Evolutionary conservation across 2,797 vertebrate genomes (phyloP).

Genomic region (Toxotes lorentzi): DNA sequence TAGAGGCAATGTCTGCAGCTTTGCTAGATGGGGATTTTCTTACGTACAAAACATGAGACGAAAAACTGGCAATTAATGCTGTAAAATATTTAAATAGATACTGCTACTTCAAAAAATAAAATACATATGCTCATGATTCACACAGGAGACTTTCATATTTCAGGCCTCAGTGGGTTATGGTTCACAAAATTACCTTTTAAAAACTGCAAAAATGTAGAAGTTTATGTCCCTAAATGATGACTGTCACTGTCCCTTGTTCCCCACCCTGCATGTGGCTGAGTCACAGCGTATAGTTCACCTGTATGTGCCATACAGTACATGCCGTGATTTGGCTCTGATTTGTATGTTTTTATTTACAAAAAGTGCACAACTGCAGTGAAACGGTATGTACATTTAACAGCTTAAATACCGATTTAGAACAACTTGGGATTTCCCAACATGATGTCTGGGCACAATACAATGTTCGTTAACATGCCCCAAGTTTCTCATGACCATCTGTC

Average conservation of each 20-base stretch:
- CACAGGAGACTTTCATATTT: not conserved
- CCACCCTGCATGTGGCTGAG: not conserved
- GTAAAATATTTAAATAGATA: conserved; percentile 44
- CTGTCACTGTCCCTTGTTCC: conserved; percentile 8
- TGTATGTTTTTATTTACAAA: conserved; percentile 64
- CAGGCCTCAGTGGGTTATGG: conserved; percentile 1
- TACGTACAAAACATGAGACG: not conserved
- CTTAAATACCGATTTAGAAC: conserved; percentile 51
- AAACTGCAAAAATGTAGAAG: conserved; percentile 16
- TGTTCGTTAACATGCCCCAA: conserved; percentile 4
- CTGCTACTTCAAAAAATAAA: conserved; percentile 28
- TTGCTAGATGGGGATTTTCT: conserved; percentile 2
- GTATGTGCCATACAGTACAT: not conserved
- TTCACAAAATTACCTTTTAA: not conserved
- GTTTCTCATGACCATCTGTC: not conserved
- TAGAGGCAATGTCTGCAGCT: not conserved
- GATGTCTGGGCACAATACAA: not conserved
- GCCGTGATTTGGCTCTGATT: conserved; percentile 56
- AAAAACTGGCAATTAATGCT: conserved; percentile 12
- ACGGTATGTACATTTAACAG: conserved; percentile 48
- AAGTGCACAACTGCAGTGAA: conserved; percentile 40
- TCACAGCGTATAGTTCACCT: not conserved
- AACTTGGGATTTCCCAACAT: not conserved
- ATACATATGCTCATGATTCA: not conserved
- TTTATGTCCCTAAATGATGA: not conserved